phyloP scores from a whole-genome alignment of 2,113 vertebrate species.

The Syngnathus floridae region DNA sequence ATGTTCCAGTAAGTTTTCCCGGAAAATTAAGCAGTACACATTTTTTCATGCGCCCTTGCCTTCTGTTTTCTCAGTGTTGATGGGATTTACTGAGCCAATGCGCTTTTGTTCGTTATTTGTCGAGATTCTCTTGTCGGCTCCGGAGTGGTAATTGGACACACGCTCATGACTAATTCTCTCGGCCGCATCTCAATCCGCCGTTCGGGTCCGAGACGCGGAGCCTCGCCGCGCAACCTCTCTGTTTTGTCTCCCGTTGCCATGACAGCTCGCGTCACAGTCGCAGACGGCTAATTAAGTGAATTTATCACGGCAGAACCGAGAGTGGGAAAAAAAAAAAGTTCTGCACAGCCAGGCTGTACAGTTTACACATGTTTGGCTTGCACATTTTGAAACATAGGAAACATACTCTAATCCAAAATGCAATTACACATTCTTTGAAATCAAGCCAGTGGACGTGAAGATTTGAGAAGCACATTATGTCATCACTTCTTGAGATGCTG shows the following conservation, averaged over 20 bases:
- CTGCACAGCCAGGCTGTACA: conserved; percentile 17
- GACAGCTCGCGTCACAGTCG: conserved; percentile 42
- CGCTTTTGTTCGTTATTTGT: conserved; percentile 36
- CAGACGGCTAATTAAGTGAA: conserved; percentile 32
- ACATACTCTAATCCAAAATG: conserved; percentile 1
- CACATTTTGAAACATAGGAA: neutral
- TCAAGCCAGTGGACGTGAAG: conserved; percentile 53
- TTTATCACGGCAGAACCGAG: conserved; percentile 32
- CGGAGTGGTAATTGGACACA: conserved; percentile 46
- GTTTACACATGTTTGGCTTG: conserved; percentile 21
- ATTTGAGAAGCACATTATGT: conserved; percentile 60
- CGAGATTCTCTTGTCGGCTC: conserved; percentile 23
- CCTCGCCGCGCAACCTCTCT: conserved; percentile 23
- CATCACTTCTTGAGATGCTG: conserved; percentile 38
- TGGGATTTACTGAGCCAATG: conserved; percentile 11
- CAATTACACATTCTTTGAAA: conserved; percentile 34
- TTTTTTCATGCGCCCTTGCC: neutral
- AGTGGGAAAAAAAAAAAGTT: neutral
- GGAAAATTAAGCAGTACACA: neutral
- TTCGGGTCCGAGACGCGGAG: conserved; percentile 33
- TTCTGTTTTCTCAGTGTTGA: conserved; percentile 7
- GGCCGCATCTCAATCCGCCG: conserved; percentile 41
- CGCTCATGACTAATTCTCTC: conserved; percentile 39
- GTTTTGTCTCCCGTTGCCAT: conserved; percentile 49
- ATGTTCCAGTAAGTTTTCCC: neutral